Percentiles rank a stretch among this genome's conserved stretches.
These are phyloP conservation scores for Drosophila neonasuta DNA, from an alignment of 2,888 invertebrate genomes.

Conservation along the genomic window DNA sequence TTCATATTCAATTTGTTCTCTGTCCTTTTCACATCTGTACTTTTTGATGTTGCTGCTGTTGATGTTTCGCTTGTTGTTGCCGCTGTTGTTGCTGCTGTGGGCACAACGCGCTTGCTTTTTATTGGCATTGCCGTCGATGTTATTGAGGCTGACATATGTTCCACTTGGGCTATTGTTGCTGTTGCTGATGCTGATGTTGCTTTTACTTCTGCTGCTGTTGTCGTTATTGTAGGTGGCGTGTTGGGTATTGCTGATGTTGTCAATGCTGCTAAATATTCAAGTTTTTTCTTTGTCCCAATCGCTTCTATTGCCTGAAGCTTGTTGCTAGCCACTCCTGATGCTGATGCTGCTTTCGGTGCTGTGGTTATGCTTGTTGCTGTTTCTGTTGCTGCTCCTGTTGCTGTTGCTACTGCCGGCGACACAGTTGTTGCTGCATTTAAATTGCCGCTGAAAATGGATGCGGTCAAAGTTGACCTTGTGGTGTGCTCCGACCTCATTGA, in stretches of 20 bases:
- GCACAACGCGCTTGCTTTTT: constrained; percentile 38
- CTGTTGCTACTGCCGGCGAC: constrained; percentile 2
- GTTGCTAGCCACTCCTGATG: constrained; percentile 13
- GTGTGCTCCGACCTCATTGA: not conserved
- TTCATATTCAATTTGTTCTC: constrained; percentile 22
- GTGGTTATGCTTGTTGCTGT: constrained; percentile 3
- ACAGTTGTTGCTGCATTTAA: constrained; percentile 34
- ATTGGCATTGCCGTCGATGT: constrained; percentile 19
- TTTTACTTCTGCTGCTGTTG: constrained; percentile 4
- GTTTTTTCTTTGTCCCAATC: constrained; percentile 2
- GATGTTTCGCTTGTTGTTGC: not conserved
- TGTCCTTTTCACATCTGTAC: constrained; percentile 7
- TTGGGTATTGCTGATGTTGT: constrained; percentile 10
- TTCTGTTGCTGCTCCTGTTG: not conserved
- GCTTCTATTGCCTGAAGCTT: constrained; percentile 11
- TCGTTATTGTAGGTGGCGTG: not conserved
- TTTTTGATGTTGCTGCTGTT: constrained; percentile 1
- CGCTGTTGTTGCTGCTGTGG: constrained; percentile 19
- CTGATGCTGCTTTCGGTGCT: constrained; percentile 2
- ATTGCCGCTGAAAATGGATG: constrained; percentile 30
- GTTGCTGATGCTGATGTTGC: constrained; percentile 12
- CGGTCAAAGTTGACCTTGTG: constrained; percentile 3
- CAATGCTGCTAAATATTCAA: constrained; percentile 8
- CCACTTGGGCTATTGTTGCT: constrained; percentile 12
- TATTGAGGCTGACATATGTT: constrained; percentile 18